A percentile compares a stretch with the other conserved stretches of the same genome.
Conservation (phyloP, 1,140 invertebrate species). For the Tribolium castaneum region DNA sequence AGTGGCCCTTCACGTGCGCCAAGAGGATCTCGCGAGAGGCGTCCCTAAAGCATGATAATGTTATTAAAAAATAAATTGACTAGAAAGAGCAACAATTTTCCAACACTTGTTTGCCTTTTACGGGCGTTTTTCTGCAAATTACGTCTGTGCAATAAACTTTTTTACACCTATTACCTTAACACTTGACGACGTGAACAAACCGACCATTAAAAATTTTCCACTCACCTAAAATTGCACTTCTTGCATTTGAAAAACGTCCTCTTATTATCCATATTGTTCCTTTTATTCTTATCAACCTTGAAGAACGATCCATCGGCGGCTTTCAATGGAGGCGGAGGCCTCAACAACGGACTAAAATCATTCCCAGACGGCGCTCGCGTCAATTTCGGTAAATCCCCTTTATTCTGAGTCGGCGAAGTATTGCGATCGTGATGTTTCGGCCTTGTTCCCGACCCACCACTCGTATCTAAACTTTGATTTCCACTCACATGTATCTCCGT, state of each 20-base stretch:
- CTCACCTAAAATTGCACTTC: conserved; percentile 84
- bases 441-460: conserved; percentile 61
- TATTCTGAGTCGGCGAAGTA: conserved; percentile 57
- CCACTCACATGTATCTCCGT: conserved; percentile 72
- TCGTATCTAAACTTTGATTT: conserved; percentile 59
- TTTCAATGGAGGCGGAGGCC: conserved; percentile 56
- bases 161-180: not conserved
- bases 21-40: conserved; percentile 73
- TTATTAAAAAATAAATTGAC: no score
- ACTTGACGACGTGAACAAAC: not conserved
- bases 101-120: no score
- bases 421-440: conserved; percentile 53
- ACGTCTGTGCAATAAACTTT: not conserved
- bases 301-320: conserved; percentile 55
- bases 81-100: no score
- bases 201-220: conserved; percentile 22
- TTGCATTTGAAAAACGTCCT: conserved; percentile 83
- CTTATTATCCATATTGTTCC: conserved; percentile 63
- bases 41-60: conserved; percentile 70
- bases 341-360: conserved; percentile 59
- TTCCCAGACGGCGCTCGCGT: conserved; percentile 61
- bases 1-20: conserved; percentile 75
- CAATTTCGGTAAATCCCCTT: conserved; percentile 66
- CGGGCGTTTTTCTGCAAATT: no score
- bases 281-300: conserved; percentile 56